phyloP scores from a whole-genome alignment of 2,113 vertebrate genomes.

The Chaetura pelagica region DNA sequence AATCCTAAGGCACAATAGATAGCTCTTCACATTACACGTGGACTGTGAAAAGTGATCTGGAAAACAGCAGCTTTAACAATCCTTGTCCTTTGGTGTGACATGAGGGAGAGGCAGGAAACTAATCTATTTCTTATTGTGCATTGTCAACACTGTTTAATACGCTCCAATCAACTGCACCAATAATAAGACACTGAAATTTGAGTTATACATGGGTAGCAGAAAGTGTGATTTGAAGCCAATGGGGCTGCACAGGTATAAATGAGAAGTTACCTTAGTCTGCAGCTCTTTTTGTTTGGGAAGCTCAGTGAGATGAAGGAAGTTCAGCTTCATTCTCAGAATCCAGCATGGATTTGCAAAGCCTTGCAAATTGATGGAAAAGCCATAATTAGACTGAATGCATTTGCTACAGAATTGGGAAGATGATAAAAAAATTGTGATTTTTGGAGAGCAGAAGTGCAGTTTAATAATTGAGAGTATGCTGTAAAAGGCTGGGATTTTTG shows the following conservation, averaged over 20 bases:
- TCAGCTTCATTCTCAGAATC: neutral
- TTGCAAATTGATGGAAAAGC: conserved; percentile 4
- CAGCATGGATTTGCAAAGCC: neutral
- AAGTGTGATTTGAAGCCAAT: neutral
- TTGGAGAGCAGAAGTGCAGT: neutral
- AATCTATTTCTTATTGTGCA: neutral
- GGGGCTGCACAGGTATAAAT: neutral
- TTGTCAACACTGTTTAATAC: neutral
- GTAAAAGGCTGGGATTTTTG: conserved; percentile 63
- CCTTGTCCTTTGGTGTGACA: neutral
- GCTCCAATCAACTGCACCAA: neutral
- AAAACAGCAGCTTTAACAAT: neutral
- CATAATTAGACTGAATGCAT: neutral
- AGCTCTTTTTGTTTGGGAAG: neutral
- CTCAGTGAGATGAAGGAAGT: neutral
- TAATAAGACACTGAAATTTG: neutral
- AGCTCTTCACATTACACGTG: neutral
- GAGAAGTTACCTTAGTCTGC: neutral
- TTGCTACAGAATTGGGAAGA: conserved; percentile 12
- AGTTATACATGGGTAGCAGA: neutral
- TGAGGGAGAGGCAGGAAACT: neutral
- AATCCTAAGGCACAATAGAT: conserved; percentile 20
- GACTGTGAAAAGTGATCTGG: neutral
- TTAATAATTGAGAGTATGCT: conserved; percentile 58
- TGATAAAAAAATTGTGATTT: neutral